Conservation (phyloP, 1,140 invertebrate genomes). For the Leptoteleia sp. region DNA sequence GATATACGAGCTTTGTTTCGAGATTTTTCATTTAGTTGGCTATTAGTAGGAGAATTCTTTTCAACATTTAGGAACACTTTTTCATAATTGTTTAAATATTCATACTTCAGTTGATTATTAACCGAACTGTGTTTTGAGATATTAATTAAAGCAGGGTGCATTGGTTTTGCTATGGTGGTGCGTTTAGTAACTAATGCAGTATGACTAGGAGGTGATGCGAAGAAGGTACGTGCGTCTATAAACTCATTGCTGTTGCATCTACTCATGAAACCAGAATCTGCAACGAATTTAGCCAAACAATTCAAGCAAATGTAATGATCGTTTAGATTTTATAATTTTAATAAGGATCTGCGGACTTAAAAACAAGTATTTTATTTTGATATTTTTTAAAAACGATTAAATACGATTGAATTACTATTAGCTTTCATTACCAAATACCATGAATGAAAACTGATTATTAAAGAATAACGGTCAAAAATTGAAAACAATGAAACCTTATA, state of each 20-base stretch:
- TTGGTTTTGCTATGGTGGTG: constrained; percentile 62
- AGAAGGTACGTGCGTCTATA: constrained; percentile 14
- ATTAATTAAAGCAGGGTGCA: constrained; percentile 64
- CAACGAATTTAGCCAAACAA: constrained; percentile 72
- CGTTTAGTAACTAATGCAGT: constrained; percentile 68
- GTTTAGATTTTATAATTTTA: not conserved
- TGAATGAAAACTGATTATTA: too few species aligned
- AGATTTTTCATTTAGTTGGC: constrained; percentile 2
- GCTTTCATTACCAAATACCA: too few species aligned
- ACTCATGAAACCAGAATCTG: constrained; percentile 72
- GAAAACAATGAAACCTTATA: too few species aligned
- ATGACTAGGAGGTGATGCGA: constrained; percentile 39
- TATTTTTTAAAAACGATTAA: too few species aligned
- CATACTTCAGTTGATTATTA: constrained; percentile 28
- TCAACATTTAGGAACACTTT: constrained; percentile 45
- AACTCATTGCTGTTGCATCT: constrained; percentile 66
- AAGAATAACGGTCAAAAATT: too few species aligned
- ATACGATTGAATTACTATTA: too few species aligned
- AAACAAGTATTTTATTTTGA: too few species aligned
- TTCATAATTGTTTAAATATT: constrained; percentile 70
- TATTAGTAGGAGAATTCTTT: too few species aligned
- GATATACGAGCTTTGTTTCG: constrained; percentile 8
- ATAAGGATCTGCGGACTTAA: too few species aligned
- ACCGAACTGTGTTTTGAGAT: constrained; percentile 11
- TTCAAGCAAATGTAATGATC: constrained; percentile 47